Evolutionary conservation across 2,797 vertebrate genomes (phyloP).

Genomic region (Heliangelus exortis): DNA sequence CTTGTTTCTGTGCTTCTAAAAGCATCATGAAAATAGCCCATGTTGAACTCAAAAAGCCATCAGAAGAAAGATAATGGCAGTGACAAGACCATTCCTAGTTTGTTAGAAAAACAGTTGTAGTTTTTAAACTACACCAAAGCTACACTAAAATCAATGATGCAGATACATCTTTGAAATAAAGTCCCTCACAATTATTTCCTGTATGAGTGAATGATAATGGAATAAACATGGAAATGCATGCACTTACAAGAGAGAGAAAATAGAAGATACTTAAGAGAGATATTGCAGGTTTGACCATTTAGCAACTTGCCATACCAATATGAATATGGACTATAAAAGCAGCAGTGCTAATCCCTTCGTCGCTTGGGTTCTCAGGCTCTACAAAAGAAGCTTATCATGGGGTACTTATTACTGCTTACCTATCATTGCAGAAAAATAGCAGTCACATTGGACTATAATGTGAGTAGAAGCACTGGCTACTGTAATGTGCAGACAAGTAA

Average conservation of each 20-base stretch:
- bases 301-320: neutral
- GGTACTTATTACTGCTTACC: neutral
- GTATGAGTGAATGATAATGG: conserved; percentile 24
- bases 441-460: neutral
- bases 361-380: neutral
- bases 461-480: neutral
- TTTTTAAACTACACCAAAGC: conserved; percentile 40
- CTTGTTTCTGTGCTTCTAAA: neutral
- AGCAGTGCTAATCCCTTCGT: neutral
- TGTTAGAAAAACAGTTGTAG: neutral
- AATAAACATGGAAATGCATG: conserved; percentile 39
- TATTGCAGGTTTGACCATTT: neutral
- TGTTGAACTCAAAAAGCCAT: neutral
- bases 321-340: neutral
- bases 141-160: conserved; percentile 32
- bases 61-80: neutral
- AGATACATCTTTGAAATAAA: conserved; percentile 28
- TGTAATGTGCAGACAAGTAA: neutral
- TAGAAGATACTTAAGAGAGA: neutral
- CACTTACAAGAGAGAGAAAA: neutral
- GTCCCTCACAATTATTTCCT: conserved; percentile 23
- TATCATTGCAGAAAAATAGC: neutral
- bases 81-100: neutral
- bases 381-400: neutral
- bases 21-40: neutral